A percentile compares a stretch with the other conserved stretches of the same genome.
These are phyloP conservation scores for Isotomurus palustris DNA, from an alignment of 2,888 invertebrate genomes.

Conservation along the genomic window DNA sequence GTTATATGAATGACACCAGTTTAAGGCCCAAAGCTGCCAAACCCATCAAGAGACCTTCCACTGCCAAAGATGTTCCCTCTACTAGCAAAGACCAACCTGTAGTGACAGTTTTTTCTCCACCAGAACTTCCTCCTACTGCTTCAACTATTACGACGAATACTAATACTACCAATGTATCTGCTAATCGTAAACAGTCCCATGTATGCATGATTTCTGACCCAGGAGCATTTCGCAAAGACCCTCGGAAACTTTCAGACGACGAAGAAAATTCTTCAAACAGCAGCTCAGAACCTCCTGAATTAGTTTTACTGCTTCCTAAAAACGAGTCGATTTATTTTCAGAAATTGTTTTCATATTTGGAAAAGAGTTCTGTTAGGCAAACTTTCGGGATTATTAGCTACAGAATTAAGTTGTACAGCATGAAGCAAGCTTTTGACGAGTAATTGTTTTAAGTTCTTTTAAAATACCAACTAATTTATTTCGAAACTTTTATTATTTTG, in stretches of 20 bases:
- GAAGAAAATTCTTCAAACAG: not conserved
- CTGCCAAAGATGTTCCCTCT: not conserved
- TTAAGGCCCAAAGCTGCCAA: no score
- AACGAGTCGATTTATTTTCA: conserved; percentile 13
- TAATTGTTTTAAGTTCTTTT: not conserved
- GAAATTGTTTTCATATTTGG: conserved; percentile 12
- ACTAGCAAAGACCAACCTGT: not conserved
- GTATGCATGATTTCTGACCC: not conserved
- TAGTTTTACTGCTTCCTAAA: conserved; percentile 10
- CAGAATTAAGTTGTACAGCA: conserved; percentile 9
- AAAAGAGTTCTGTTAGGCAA: not conserved
- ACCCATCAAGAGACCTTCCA: no score
- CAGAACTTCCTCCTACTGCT: no score
- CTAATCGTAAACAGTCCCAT: no score
- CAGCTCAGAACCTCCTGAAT: no score
- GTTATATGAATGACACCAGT: not conserved
- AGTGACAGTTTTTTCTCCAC: not conserved
- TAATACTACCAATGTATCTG: no score
- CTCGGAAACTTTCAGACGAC: not conserved
- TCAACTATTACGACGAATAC: no score
- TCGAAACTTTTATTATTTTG: not conserved
- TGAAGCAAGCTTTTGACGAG: conserved; percentile 18
- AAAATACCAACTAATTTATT: not conserved
- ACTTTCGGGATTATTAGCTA: conserved; percentile 16
- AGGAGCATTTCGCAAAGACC: not conserved